Base-by-base conservation (phyloP, 1,140 invertebrate species). In the Maconellicoccus hirsutus region DNA sequence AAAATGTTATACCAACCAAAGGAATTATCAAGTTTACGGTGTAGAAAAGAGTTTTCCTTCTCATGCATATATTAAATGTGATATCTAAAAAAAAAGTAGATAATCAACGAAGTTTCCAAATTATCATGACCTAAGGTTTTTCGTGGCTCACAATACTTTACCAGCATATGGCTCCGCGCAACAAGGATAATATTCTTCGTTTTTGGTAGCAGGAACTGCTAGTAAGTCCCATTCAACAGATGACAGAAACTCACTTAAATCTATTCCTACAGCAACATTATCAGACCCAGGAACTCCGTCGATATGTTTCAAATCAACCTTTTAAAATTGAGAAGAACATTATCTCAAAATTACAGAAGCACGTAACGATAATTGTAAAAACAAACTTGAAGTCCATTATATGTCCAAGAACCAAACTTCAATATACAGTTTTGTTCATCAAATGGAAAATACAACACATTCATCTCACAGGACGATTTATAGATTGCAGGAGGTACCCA, bases 401-500 rank as follows among this genome's bases (percentile, higher is more conserved):
- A 95, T 12, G 94, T 96, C 94, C 94, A 98, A 0, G 93, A 96
- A 10, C 94, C 94, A 76, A 98, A 98, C 80, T 94, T 95, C 90
- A 98, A 94, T 74, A 90, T 86, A 78, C 94, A 97, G 70, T 88
- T 92, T 80, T 96, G 94, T 75, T 93, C 90, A 78, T 96, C 93
- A 77, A 95, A 96, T 0, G 93, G 93, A 78, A 96, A 98, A 81
- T 94, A 98, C 79, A 98, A 91, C 0, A 98, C 90, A 77, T 93
- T 91, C 74, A 96, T 96, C 79, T 94, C 90, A 77, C 96, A 98
- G 0, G 93, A 98, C 25, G 93, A 96, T 80, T 98, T 98, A 82
- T 98, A 99, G 80, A 99, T 98, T 0, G 96, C 96, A 0, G 97
- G 97, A 0, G 97, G 97, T 79, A 96, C 95, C 96, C 96, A 98